Evolutionary conservation across 2,797 vertebrate species (phyloP).

Genomic region (Ceryle rudis): DNA sequence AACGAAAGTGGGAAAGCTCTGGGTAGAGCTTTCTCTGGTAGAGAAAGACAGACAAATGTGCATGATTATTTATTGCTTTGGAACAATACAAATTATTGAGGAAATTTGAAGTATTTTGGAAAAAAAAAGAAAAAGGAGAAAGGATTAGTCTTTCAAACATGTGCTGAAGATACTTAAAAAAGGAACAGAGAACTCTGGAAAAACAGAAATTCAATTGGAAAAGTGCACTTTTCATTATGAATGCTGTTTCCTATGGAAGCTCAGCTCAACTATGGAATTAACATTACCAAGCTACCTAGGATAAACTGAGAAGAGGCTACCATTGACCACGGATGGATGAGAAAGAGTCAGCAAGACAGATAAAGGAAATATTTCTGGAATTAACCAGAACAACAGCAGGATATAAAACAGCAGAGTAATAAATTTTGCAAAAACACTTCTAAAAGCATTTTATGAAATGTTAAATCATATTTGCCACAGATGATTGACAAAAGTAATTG

Average conservation of each 20-base stretch:
- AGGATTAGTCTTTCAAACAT: background rate
- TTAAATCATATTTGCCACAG: background rate
- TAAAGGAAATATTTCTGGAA: background rate
- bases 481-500: background rate
- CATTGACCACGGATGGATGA: background rate
- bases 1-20: constrained; percentile 26
- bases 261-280: background rate
- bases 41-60: constrained; percentile 3
- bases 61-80: background rate
- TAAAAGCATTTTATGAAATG: background rate
- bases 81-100: background rate
- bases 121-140: background rate
- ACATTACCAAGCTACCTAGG: background rate
- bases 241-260: background rate
- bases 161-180: background rate
- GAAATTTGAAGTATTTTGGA: background rate
- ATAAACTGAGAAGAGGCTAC: background rate
- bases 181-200: background rate
- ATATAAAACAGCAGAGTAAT: background rate
- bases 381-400: background rate
- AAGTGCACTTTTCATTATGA: background rate
- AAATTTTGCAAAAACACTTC: background rate
- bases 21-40: background rate
- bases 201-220: background rate
- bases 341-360: background rate